A percentile compares a stretch with the other conserved stretches of the same genome.
Conservation (phyloP, 1,140 invertebrate species). For the Trichonephila clavipes region DNA sequence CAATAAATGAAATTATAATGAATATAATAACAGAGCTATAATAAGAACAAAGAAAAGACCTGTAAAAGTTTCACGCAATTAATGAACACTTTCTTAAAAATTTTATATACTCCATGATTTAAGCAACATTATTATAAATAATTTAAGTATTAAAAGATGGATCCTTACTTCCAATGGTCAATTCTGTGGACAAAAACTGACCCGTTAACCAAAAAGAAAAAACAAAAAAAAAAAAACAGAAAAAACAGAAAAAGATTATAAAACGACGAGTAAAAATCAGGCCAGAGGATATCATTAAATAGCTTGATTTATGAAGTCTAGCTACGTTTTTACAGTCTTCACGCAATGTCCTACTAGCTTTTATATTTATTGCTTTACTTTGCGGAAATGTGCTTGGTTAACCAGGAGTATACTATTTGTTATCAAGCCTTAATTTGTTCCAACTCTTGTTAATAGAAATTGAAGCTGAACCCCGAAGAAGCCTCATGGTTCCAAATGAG, state of each 20-base stretch:
- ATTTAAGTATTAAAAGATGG: too few relatives aligned
- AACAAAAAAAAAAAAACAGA: too few relatives aligned
- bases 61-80: too few relatives aligned
- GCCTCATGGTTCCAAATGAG: not conserved
- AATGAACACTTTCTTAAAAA: too few relatives aligned
- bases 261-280: not conserved
- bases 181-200: not conserved
- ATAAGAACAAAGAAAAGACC: too few relatives aligned
- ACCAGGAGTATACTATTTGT: not conserved
- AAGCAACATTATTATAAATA: too few relatives aligned
- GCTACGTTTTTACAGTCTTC: not conserved
- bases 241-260: too few relatives aligned
- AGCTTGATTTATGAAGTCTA: not conserved
- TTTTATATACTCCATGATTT: too few relatives aligned
- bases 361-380: not conserved
- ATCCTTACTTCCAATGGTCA: not conserved
- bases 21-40: too few relatives aligned
- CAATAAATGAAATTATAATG: too few relatives aligned
- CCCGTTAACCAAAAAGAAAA: not conserved
- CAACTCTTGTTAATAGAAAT: not conserved
- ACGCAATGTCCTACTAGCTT: not conserved
- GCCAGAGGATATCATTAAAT: not conserved
- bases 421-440: not conserved
- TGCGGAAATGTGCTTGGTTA: conserved; percentile 4
- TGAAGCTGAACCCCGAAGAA: not conserved